Conservation (phyloP, 2,888 invertebrate genomes). For the Patella ulyssiponensis region DNA sequence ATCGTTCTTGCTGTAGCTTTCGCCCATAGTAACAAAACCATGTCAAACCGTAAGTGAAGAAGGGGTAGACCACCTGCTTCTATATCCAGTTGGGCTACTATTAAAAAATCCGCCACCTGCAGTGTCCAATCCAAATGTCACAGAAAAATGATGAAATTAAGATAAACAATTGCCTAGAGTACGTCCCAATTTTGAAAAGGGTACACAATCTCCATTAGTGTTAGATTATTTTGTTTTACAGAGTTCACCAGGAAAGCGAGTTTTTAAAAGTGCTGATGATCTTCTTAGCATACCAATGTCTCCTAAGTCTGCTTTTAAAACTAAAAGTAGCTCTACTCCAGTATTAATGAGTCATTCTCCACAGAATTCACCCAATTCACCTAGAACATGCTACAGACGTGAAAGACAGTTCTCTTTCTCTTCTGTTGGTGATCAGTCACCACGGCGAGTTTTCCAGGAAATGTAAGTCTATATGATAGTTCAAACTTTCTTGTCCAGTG, state of each 20-base stretch:
- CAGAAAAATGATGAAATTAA: too few relatives aligned
- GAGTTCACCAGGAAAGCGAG: constrained; percentile 20
- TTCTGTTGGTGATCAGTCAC: background rate
- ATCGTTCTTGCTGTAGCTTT: too few relatives aligned
- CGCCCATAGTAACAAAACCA: too few relatives aligned
- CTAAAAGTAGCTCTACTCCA: constrained; percentile 16
- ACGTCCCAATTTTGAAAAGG: too few relatives aligned
- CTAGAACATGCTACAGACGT: constrained; percentile 16
- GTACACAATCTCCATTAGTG: too few relatives aligned
- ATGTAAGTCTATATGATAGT: background rate
- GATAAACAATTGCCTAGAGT: too few relatives aligned
- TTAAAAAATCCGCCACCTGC: too few relatives aligned
- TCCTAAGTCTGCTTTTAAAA: background rate
- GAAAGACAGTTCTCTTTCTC: constrained; percentile 23
- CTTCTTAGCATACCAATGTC: constrained; percentile 18
- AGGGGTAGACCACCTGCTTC: too few relatives aligned
- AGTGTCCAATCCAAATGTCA: too few relatives aligned
- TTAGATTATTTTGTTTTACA: background rate
- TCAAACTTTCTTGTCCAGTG: too few relatives aligned
- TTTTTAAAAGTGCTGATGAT: constrained; percentile 19
- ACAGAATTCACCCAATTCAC: constrained; percentile 17
- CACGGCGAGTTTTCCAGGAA: background rate
- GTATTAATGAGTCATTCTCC: constrained; percentile 20
- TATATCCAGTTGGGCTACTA: too few relatives aligned
- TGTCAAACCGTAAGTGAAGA: too few relatives aligned